Conservation (phyloP, 2,113 vertebrate genomes). For the Erinaceus europaeus region DNA sequence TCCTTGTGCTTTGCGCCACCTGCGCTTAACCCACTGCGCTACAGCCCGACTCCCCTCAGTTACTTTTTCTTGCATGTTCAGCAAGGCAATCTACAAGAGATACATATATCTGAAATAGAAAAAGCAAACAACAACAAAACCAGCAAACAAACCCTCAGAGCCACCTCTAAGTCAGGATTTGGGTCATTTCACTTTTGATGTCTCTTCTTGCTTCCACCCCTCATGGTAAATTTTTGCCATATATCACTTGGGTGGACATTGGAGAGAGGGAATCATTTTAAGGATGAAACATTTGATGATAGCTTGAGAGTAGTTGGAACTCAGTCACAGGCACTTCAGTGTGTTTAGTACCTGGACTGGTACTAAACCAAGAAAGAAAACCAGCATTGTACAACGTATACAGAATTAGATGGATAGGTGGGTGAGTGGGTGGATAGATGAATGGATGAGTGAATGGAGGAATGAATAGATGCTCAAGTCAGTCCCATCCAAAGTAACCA, state of each 20-base stretch:
- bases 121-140: background rate
- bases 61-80: background rate
- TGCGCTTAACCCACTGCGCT: no score
- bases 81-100: background rate
- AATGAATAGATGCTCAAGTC: no score
- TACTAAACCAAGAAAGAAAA: background rate
- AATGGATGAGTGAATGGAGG: background rate
- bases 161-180: background rate
- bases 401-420: background rate
- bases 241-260: background rate
- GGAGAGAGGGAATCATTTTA: rapidly evolving
- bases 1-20: no score
- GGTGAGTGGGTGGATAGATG: background rate
- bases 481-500: background rate
- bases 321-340: background rate
- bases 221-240: background rate
- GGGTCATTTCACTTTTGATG: background rate
- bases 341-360: background rate
- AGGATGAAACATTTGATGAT: background rate
- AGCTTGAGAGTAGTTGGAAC: no score
- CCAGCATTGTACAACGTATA: background rate
- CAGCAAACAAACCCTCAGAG: background rate
- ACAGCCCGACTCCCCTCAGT: no score
- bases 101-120: background rate
- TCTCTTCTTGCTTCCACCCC: background rate